Evolutionary conservation across 92 coral and sea anemone genomes (phyloP).

Genomic region (Bergia puertoricense): DNA sequence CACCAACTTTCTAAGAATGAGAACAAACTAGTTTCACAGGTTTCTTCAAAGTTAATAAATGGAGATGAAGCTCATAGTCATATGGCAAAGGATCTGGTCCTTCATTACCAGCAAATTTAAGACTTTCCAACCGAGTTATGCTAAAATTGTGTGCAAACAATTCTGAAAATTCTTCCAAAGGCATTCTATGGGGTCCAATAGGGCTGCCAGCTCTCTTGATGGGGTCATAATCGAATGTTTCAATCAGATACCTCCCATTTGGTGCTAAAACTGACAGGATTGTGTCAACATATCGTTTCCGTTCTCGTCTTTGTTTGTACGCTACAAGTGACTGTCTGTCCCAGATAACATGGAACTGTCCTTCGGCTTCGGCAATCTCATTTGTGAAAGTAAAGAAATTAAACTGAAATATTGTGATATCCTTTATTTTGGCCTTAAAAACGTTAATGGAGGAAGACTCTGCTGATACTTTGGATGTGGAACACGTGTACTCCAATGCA

Average conservation of each 20-base stretch:
- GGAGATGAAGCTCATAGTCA: slow-evolving; percentile 3
- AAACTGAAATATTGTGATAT: slow-evolving; percentile 61
- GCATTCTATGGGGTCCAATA: slow-evolving; percentile 22
- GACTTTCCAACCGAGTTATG: slow-evolving; percentile 15
- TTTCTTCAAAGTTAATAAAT: slow-evolving; percentile 5
- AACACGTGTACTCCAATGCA: slow-evolving; percentile 45
- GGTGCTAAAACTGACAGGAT: slow-evolving; percentile 51
- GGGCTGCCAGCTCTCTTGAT: slow-evolving; percentile 5
- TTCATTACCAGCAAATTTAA: background rate
- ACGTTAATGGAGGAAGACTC: slow-evolving; percentile 23
- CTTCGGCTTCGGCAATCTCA: slow-evolving; percentile 58
- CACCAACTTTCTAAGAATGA: background rate
- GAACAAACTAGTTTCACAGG: background rate
- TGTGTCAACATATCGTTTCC: slow-evolving; percentile 44
- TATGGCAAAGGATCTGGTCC: slow-evolving; percentile 38
- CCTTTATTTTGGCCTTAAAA: slow-evolving; percentile 47
- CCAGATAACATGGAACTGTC: slow-evolving; percentile 73
- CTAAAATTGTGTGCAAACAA: background rate
- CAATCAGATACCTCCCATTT: slow-evolving; percentile 67
- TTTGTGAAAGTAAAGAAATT: slow-evolving; percentile 48
- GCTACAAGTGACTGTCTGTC: slow-evolving; percentile 72
- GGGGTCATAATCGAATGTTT: slow-evolving; percentile 53
- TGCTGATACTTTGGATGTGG: slow-evolving; percentile 15
- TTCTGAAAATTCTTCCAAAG: slow-evolving; percentile 10
- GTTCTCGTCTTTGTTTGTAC: background rate